Base-by-base conservation (phyloP, 2,888 invertebrate genomes). In the Keiferia lycopersicella region DNA sequence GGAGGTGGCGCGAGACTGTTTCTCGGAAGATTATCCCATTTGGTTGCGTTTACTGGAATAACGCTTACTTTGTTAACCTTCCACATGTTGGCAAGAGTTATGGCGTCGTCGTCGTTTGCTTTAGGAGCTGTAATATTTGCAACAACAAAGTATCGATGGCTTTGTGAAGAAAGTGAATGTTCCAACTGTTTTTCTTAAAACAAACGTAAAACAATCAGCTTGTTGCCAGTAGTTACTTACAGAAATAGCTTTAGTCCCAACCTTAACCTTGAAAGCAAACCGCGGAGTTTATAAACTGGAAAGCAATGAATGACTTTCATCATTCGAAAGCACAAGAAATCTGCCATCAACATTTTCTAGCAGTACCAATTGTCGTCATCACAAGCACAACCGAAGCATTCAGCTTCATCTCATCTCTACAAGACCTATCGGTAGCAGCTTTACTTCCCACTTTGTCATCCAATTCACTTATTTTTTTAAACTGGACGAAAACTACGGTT, bases 1-100 rank as follows among this genome's bases (percentile, higher is more conserved):
- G 56, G 60, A 61, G 63, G 64, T 62, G 64, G 41, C 64, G 50
- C 50, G 41, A 51, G 62, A 60, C 61, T 59, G 51, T 51, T 69
- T 69, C 69, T 64, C 39, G 66, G 69, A 69, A 69, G 61, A 66
- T 48, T 48, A 64, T 64, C 60, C 60, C 66, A 63, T 48, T 67
- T 64, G 63, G 65, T 64, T 66, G 66, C 65, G 64, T 63, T 63
- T 65, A 58, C 66, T 61, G 62, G 57, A 66, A 66, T 64, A 12
- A 53, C 34, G 26, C 51, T 53, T 64, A 64, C 64, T 34, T 60
- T 64, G 64, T 64, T 53, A 26, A 59, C 8, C 45, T n/a, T 51
- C 61, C 60, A 48, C 30, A 48, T 60, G 22, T 41, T 53, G 20
- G 14, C 50, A 41, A 20, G 20, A 20, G 20, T 41, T 60, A 45